Evolutionary conservation across 2,113 vertebrate genomes (phyloP).

Genomic region (Monarcha castaneiventris): DNA sequence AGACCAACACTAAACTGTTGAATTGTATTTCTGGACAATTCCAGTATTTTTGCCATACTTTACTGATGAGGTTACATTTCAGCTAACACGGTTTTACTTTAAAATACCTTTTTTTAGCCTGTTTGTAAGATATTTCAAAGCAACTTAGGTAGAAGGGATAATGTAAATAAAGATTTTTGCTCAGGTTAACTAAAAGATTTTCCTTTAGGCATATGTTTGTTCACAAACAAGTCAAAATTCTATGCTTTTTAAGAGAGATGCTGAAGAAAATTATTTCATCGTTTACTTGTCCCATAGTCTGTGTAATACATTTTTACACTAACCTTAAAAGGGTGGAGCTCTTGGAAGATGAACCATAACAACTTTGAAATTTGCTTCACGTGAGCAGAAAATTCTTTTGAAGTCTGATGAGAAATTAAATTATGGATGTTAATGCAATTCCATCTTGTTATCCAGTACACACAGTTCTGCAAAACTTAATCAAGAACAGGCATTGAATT

Average conservation of each 20-base stretch:
- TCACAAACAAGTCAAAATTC: neutral
- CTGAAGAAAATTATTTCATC: neutral
- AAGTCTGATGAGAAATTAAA: conserved; percentile 31
- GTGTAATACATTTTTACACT: neutral
- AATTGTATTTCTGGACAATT: neutral
- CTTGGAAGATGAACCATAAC: neutral
- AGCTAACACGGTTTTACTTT: neutral
- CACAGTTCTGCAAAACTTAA: neutral
- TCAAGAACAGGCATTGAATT: neutral
- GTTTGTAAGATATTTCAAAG: neutral
- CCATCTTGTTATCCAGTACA: conserved; percentile 16
- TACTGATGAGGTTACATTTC: neutral
- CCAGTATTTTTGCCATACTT: neutral
- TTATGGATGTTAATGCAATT: conserved; percentile 37
- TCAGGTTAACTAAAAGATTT: neutral
- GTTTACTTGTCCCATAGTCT: neutral
- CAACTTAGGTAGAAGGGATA: neutral
- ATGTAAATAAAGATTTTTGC: neutral
- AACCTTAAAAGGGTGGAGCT: neutral
- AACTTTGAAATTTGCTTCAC: conserved; percentile 35
- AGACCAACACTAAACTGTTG: neutral
- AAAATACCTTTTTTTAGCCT: neutral
- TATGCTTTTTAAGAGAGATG: neutral
- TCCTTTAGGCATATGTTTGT: neutral
- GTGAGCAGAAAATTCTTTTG: conserved; percentile 38